A percentile compares a stretch with the other conserved stretches of the same genome.
Conservation (phyloP, 2,113 vertebrate genomes). For the Tupaia chinensis region DNA sequence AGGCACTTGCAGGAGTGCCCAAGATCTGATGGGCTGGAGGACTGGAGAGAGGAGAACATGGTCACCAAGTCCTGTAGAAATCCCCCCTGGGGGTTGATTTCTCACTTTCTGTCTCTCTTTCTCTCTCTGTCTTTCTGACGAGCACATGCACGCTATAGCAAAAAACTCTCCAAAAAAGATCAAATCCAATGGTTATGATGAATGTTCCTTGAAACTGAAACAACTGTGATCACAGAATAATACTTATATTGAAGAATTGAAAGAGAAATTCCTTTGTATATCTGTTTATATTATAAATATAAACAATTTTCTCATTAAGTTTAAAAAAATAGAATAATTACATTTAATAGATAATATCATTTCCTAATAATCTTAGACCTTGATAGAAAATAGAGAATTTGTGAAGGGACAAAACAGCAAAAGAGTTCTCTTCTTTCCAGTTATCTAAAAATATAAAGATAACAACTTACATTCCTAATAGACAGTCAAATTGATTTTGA, state of each 20-base stretch:
- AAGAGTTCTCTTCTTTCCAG: neutral
- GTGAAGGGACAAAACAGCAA: neutral
- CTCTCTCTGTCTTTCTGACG: too few species aligned
- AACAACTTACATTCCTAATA: neutral
- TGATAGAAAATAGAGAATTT: neutral
- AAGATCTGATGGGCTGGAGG: too few species aligned
- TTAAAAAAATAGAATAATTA: neutral
- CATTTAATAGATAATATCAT: neutral
- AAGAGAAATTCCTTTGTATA: neutral
- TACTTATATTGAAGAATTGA: neutral
- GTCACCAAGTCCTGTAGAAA: too few species aligned
- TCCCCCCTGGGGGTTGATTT: too few species aligned
- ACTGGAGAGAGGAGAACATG: too few species aligned
- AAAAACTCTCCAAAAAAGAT: too few species aligned
- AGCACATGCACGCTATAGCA: too few species aligned
- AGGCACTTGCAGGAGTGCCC: too few species aligned
- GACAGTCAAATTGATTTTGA: constrained; percentile 76
- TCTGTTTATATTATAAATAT: neutral
- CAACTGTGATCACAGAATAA: neutral
- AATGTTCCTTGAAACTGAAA: neutral
- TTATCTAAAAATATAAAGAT: constrained; percentile 15
- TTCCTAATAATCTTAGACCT: neutral
- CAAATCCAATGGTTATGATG: too few species aligned
- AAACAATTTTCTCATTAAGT: neutral
- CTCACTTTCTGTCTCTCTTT: too few species aligned